Conservation (phyloP, 2,797 vertebrate species). For the Hoplostethus atlanticus region DNA sequence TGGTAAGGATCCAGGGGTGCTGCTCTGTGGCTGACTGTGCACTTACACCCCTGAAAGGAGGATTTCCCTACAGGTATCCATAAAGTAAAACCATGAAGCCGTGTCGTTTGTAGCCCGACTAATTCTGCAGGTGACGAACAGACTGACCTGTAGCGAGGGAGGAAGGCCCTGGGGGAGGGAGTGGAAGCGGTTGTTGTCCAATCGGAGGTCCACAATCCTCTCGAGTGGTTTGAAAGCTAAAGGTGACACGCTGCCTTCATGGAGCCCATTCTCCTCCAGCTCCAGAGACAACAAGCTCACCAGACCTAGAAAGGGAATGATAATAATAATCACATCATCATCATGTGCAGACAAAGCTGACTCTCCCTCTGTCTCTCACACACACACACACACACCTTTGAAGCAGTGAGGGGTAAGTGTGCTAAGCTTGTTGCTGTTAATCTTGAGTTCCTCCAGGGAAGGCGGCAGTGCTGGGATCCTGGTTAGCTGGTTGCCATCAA, state of each 20-base stretch:
- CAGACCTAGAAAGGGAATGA: slow-evolving; percentile 71
- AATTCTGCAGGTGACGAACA: not conserved
- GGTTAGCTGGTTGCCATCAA: slow-evolving; percentile 83
- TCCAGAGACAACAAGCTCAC: slow-evolving; percentile 82
- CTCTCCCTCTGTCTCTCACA: not conserved
- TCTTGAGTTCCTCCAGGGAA: slow-evolving; percentile 85
- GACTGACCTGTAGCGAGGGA: slow-evolving; percentile 82
- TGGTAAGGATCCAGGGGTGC: too few relatives aligned
- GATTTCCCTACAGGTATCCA: too few relatives aligned
- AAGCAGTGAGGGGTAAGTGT: slow-evolving; percentile 76
- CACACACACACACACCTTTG: slow-evolving; percentile 65
- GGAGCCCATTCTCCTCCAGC: slow-evolving; percentile 81
- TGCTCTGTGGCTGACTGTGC: too few relatives aligned
- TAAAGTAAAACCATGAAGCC: too few relatives aligned
- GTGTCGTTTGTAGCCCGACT: too few relatives aligned
- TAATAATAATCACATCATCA: not conserved
- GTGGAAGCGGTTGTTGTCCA: slow-evolving; percentile 84
- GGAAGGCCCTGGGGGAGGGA: slow-evolving; percentile 83
- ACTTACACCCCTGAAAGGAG: too few relatives aligned
- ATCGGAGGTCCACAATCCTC: slow-evolving; percentile 77
- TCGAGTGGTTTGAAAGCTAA: slow-evolving; percentile 79
- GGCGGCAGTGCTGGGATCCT: slow-evolving; percentile 79
- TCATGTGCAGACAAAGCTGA: not conserved
- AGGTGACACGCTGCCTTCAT: slow-evolving; percentile 79
- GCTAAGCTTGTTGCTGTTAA: slow-evolving; percentile 82